Evolutionary conservation across 2,888 invertebrate species (phyloP), one percentile per base, ranked within the genome.

Genomic region (Heteropelma amictum): DNA sequence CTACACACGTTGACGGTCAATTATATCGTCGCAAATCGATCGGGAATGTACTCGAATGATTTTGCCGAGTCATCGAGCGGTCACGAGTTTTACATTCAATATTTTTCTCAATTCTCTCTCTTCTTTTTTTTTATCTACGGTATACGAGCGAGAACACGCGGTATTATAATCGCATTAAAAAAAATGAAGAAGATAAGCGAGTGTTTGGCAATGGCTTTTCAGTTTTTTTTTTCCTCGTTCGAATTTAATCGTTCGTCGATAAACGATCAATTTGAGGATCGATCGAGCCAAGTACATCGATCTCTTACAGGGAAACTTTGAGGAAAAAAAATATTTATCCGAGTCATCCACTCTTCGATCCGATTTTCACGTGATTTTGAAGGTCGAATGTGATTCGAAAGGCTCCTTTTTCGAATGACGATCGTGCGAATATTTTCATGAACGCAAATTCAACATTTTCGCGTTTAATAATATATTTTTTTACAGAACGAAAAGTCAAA

Each of bases 31-130:
- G 49, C 26, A 61, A 65, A 67, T 75, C 70, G 75, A 71, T 70
- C 67, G 67, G 53, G 47, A 45, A 74, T 65, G 72, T 60, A 65
- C 53, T 51, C 76, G 82, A 1, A 77, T 78, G 81, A 81, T 82
- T 82, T 78, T 79, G 77, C 83, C n/a, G 70, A 82, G 82, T 83
- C 83, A 83, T 82, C 74, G n/a, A 77, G 72, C 77, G 77, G 80
- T 83, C 82, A 83, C 81, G 81, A 82, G 80, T 82, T 81, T 83
- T 81, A 81, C 73, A 74, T 79, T 70, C 78, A 73, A 45, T 63
- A 77, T 40, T 58, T 10, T 10, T 38, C 2, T 38, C 10, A 38
- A 19, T 17, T 14, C 26, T 14, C 12, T 35, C 7, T 12, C 74
- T 68, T 75, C 65, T 76, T 63, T 64, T 72, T 74, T 54, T 51